A percentile compares a stretch with the other conserved stretches of the same genome.
Evolutionary conservation across 2,888 invertebrate genomes (phyloP).

Genomic region (Meloe dianella): DNA sequence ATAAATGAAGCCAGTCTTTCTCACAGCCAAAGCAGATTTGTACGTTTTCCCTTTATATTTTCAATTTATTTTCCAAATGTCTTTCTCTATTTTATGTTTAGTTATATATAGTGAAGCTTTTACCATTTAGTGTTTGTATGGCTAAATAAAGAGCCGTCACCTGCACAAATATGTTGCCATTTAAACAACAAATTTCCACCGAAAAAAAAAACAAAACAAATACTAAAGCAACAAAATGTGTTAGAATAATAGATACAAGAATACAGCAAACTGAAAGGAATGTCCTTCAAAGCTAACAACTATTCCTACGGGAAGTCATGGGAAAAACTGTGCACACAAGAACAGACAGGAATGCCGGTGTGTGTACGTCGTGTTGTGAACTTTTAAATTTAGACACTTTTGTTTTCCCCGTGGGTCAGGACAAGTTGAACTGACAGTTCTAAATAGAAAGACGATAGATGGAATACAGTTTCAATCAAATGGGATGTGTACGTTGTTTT

Average conservation of each 20-base stretch:
- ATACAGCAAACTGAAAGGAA: not conserved
- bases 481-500: not conserved
- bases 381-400: constrained; percentile 48
- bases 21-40: constrained; percentile 37
- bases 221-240: not conserved
- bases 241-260: not conserved
- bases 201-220: too few relatives aligned
- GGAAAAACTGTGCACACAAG: constrained; percentile 21
- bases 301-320: constrained; percentile 35
- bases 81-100: constrained; percentile 22
- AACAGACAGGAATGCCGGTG: constrained; percentile 31
- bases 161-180: not conserved
- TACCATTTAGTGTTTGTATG: not conserved
- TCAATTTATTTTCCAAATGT: constrained; percentile 25
- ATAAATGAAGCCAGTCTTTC: constrained; percentile 30
- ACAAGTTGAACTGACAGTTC: constrained; percentile 30
- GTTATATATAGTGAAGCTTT: not conserved
- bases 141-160: constrained; percentile 2
- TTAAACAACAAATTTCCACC: not conserved
- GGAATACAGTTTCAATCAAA: constrained; percentile 16
- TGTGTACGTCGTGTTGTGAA: constrained; percentile 38
- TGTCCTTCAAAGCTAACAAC: constrained; percentile 36
- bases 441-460: constrained; percentile 7
- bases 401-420: constrained; percentile 35
- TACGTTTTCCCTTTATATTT: constrained; percentile 33